Percentiles rank a stretch among this genome's conserved stretches.
Conservation (phyloP, 2,888 invertebrate species). For the Danaus chrysippus region DNA sequence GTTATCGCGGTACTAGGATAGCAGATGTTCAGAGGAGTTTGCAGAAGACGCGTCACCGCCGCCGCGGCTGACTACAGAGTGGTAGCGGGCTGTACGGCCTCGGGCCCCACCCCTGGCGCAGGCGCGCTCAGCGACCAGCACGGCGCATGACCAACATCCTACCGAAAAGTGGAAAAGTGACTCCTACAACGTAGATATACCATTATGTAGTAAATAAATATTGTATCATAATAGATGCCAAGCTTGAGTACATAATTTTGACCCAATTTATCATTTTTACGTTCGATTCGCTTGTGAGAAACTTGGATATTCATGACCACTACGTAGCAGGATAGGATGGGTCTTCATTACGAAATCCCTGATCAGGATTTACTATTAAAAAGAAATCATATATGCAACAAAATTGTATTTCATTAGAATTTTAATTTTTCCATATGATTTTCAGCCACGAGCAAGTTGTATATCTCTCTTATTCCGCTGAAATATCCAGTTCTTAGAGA, state of each 20-base stretch:
- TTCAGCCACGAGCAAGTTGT: slow-evolving; percentile 46
- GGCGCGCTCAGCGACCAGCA: slow-evolving; percentile 51
- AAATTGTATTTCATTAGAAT: slow-evolving; percentile 11
- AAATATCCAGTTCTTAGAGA: slow-evolving; percentile 58
- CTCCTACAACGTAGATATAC: slow-evolving; percentile 76
- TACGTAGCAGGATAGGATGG: not conserved
- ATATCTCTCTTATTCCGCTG: slow-evolving; percentile 58
- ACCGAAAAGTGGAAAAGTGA: slow-evolving; percentile 77
- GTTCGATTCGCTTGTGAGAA: slow-evolving; percentile 35
- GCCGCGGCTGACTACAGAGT: slow-evolving; percentile 73
- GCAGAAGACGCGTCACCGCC: slow-evolving; percentile 59
- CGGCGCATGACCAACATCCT: slow-evolving; percentile 75
- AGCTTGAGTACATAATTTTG: slow-evolving; percentile 58
- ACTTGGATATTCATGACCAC: slow-evolving; percentile 11
- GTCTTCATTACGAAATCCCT: slow-evolving; percentile 16
- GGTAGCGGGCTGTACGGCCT: slow-evolving; percentile 64
- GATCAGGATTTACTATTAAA: not conserved
- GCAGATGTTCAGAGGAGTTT: slow-evolving; percentile 46
- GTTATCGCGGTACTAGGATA: slow-evolving; percentile 50
- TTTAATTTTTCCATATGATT: slow-evolving; percentile 19
- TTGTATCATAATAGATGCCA: slow-evolving; percentile 65
- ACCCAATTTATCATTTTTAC: slow-evolving; percentile 55
- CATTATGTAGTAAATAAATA: slow-evolving; percentile 78
- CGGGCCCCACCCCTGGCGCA: slow-evolving; percentile 76
- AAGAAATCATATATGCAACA: slow-evolving; percentile 9